phyloP scores from a whole-genome alignment of 2,113 vertebrate species.

The Misgurnus mizolepis region DNA sequence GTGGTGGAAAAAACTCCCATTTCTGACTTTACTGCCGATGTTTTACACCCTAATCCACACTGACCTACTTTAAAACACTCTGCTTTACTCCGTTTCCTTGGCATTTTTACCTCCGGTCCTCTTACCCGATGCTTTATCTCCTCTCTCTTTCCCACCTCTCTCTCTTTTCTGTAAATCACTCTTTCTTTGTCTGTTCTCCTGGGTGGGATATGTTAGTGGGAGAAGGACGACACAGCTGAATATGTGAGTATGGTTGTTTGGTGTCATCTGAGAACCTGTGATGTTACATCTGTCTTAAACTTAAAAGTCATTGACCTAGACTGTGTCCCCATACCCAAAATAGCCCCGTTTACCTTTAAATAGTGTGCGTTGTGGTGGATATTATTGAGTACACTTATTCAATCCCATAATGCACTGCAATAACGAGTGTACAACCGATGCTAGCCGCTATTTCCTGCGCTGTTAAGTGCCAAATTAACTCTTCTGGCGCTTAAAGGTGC shows the following conservation, averaged over 20 bases:
- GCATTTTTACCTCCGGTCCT: slow-evolving; percentile 69
- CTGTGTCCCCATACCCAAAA: too few relatives aligned
- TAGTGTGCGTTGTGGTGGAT: too few relatives aligned
- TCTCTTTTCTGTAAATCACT: slow-evolving; percentile 63
- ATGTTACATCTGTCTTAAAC: slow-evolving; percentile 68
- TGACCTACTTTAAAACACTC: slow-evolving; percentile 65
- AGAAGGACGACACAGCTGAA: slow-evolving; percentile 96
- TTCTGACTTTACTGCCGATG: background rate
- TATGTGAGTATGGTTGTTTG: slow-evolving; percentile 84
- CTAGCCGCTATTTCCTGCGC: too few relatives aligned
- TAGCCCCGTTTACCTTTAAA: too few relatives aligned
- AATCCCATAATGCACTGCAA: too few relatives aligned
- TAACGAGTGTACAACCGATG: too few relatives aligned
- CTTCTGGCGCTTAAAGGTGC: too few relatives aligned
- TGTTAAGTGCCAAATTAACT: too few relatives aligned
- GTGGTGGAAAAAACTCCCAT: background rate
- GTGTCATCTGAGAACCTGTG: slow-evolving; percentile 60
- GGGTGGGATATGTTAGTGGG: slow-evolving; percentile 86
- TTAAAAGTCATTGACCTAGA: too few relatives aligned
- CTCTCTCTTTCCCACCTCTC: slow-evolving; percentile 63
- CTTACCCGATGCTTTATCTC: slow-evolving; percentile 66
- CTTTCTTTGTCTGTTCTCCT: slow-evolving; percentile 75
- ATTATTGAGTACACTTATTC: too few relatives aligned
- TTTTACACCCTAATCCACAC: slow-evolving; percentile 15
- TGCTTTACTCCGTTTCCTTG: slow-evolving; percentile 50